Percentiles rank a stretch among this genome's conserved stretches.
Evolutionary conservation across 2,888 invertebrate species (phyloP).

Genomic region (Blastobasis lacticolella): DNA sequence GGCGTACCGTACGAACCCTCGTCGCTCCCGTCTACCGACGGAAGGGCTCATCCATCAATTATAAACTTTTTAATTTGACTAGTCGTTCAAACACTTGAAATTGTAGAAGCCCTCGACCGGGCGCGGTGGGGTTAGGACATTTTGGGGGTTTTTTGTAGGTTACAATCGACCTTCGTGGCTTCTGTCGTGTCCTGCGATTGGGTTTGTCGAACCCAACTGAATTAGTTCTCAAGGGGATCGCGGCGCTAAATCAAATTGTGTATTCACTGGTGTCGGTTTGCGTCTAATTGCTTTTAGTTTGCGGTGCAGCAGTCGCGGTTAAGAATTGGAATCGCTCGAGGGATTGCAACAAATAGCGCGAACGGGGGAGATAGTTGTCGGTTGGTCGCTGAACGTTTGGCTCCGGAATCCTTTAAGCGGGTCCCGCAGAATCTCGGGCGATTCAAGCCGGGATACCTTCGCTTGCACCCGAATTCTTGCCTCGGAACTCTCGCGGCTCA

Average conservation of each 20-base stretch:
- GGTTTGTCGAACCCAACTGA: constrained; percentile 4
- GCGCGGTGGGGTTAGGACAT: constrained; percentile 1
- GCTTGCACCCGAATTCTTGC: constrained; percentile 4
- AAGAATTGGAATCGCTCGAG: constrained; percentile 14
- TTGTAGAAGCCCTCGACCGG: neutral
- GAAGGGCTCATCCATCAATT: constrained; percentile 3
- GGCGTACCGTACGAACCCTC: constrained; percentile 1
- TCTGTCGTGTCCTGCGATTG: neutral
- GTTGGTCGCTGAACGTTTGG: constrained; percentile 35
- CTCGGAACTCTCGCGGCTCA: constrained; percentile 2
- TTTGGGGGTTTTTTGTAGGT: constrained; percentile 2
- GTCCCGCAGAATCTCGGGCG: constrained; percentile 13
- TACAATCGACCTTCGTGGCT: constrained; percentile 2
- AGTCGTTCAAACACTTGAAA: constrained; percentile 1
- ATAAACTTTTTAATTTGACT: constrained; percentile 5
- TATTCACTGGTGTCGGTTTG: too few relatives aligned
- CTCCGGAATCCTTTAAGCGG: constrained; percentile 26
- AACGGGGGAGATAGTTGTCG: constrained; percentile 29
- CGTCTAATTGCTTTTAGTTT: too few relatives aligned
- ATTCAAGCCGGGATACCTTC: constrained; percentile 1
- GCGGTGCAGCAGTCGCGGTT: too few relatives aligned
- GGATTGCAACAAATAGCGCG: constrained; percentile 46
- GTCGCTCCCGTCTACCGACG: neutral
- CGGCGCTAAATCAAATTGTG: neutral
- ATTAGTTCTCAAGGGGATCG: constrained; percentile 1